Evolutionary conservation across 2,888 invertebrate species (phyloP), one percentile per base, ranked within the genome.

Genomic region (Boloria selene): DNA sequence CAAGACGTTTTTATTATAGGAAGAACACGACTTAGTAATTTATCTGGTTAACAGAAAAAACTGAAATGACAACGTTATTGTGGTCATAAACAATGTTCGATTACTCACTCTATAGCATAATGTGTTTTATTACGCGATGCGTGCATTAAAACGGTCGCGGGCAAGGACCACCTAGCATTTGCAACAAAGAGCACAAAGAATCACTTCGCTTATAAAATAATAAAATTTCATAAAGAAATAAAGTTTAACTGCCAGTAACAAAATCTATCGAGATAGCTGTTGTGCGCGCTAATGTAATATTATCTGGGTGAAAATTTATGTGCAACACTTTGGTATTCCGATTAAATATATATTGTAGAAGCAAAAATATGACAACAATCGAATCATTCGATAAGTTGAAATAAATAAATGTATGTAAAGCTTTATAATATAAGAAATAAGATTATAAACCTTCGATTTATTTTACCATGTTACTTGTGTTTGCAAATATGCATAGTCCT

Each of bases 91-190:
- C 75, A 77, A 76, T 74, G 70, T 82, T 83, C 83, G 87, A 87
- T 87, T 88, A 84, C 80, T 87, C 84, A 87, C 78, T 79, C 81
- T 81, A 83, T 82, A 82, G 82, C 83, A 83, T 83, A 80, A 77
- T 76, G 74, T 70, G 79, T 83, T 84, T 84, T 80, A 84, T 82
- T 81, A 77, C 72, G 69, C 68, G 71, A 71, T 70, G 72, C 61
- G 69, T 73, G 70, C 73, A 77, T 76, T 73, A 75, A 77, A 75
- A 67, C 64, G 69, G 68, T 70, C 68, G 67, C 70, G 68, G 61
- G 71, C 69, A 70, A 66, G 70, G 78, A 74, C 76, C 77, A 76
- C 77, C 78, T 74, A 78, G 74, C 70, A 75, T 70, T 72, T 68
- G 78, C 79, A 79, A 81, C 82, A 83, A 84, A 82, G 81, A 78